These are phyloP conservation scores for Hemibagrus wyckioides DNA, from an alignment of 2,113 vertebrate species.

Conservation along the genomic window DNA sequence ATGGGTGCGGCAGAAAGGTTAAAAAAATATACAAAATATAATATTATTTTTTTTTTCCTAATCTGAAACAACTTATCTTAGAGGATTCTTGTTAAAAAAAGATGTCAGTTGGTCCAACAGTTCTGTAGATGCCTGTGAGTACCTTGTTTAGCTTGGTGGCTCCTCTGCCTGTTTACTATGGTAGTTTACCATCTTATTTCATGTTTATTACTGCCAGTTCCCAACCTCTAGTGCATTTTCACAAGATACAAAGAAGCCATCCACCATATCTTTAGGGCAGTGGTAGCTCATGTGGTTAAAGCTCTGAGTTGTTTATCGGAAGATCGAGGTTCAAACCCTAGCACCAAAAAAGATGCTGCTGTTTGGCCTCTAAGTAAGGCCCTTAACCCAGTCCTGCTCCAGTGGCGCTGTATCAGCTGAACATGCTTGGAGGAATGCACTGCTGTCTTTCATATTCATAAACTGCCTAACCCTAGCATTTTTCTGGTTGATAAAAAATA, in stretches of 20 bases:
- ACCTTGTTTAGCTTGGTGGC: neutral
- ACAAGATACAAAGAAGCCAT: neutral
- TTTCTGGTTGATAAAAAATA: neutral
- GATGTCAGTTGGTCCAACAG: neutral
- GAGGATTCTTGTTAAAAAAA: neutral
- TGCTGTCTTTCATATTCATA: neutral
- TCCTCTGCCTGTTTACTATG: neutral
- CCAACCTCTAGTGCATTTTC: neutral
- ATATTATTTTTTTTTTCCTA: neutral
- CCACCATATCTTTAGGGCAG: neutral
- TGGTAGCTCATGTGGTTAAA: no score
- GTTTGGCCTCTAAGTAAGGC: no score
- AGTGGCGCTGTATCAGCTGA: no score
- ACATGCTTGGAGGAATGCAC: neutral
- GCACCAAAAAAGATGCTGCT: no score
- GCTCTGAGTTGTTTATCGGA: no score
- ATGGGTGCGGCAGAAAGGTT: slow-evolving; percentile 19
- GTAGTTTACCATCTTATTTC: neutral
- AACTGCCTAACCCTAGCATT: neutral
- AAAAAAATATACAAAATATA: neutral
- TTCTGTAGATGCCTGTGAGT: neutral
- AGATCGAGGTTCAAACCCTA: no score
- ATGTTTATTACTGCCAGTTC: neutral
- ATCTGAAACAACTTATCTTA: neutral
- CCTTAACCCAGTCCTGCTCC: no score